Conservation (phyloP, 2,113 vertebrate genomes). For the Prionailurus bengalensis region DNA sequence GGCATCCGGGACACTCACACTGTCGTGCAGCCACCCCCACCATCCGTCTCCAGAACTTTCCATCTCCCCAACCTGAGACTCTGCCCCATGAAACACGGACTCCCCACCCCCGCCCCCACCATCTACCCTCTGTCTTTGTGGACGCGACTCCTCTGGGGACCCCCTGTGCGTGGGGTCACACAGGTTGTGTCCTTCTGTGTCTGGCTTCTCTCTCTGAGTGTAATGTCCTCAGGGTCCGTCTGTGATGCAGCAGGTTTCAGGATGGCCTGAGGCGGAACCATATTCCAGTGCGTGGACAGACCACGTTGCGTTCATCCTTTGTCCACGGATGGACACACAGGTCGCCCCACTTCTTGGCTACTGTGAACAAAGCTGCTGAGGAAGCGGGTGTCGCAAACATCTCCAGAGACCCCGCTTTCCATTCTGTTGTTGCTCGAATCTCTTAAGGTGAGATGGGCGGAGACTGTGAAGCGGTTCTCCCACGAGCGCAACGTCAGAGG, state of each 20-base stretch:
- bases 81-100: background rate
- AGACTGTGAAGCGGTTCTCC: background rate
- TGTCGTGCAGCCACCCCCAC: too few relatives aligned
- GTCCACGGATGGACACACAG: background rate
- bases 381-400: background rate
- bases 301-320: background rate
- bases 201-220: background rate
- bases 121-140: background rate
- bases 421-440: background rate
- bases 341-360: background rate
- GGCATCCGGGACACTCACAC: background rate
- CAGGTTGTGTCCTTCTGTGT: background rate
- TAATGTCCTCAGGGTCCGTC: background rate
- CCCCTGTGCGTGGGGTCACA: background rate
- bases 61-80: background rate
- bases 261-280: background rate
- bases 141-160: background rate
- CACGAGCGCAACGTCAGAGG: background rate
- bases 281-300: background rate
- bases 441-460: background rate
- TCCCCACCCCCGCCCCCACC: background rate
- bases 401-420: background rate
- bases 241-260: background rate
- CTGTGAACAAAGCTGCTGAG: background rate
- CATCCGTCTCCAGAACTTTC: background rate